phyloP scores from a whole-genome alignment of 2,113 vertebrate genomes.

The Malurus elegans region DNA sequence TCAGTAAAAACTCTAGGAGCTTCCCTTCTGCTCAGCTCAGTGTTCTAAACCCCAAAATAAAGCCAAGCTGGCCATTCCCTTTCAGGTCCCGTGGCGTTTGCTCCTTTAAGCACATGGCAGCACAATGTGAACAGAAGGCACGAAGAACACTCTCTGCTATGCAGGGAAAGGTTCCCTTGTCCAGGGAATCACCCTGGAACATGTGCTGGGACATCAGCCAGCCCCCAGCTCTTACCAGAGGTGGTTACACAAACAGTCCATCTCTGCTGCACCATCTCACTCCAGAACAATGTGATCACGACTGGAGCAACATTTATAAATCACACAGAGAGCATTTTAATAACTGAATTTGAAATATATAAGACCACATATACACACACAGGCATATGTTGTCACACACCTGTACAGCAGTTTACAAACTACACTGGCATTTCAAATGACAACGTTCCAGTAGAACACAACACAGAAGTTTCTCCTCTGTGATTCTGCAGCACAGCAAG shows the following conservation, averaged over 20 bases:
- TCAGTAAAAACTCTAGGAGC: background rate
- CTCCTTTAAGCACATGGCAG: background rate
- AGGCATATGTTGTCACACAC: background rate
- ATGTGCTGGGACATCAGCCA: background rate
- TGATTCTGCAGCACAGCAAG: background rate
- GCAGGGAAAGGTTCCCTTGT: background rate
- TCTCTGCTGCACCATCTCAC: background rate
- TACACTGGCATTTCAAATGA: background rate
- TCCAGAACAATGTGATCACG: background rate
- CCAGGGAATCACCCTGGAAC: background rate
- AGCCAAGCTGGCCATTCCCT: background rate
- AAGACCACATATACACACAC: background rate
- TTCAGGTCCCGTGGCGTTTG: background rate
- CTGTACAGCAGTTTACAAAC: background rate
- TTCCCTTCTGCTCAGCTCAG: background rate
- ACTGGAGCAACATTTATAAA: background rate
- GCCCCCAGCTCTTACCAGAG: background rate
- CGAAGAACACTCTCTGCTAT: background rate
- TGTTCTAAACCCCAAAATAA: background rate
- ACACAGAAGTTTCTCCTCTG: background rate
- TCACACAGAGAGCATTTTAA: background rate
- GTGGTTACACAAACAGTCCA: background rate
- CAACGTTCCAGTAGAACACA: background rate
- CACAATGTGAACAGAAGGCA: background rate
- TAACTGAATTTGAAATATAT: background rate